These are phyloP conservation scores for Liasis olivaceus DNA, from an alignment of 2,797 vertebrate species.

Conservation along the genomic window DNA sequence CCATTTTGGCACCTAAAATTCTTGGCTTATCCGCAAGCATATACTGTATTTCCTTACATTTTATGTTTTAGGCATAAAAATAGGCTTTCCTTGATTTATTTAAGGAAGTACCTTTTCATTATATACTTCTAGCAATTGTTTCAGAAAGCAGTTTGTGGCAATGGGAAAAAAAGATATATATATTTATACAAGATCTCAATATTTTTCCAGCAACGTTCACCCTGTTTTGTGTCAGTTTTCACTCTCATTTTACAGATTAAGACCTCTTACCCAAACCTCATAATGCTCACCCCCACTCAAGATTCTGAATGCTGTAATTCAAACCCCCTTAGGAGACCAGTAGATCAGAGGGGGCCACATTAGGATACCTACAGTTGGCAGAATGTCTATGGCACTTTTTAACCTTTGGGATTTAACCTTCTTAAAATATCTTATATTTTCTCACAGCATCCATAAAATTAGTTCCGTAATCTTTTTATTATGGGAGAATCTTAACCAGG, in stretches of 20 bases:
- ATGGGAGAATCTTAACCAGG: not conserved
- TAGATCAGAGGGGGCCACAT: not conserved
- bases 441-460: not conserved
- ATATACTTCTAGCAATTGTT: not conserved
- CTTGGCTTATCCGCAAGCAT: not conserved
- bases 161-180: not conserved
- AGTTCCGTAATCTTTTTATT: not conserved
- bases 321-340: not conserved
- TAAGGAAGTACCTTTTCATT: not conserved
- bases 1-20: too few species aligned
- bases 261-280: not conserved
- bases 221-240: not conserved
- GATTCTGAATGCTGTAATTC: not conserved
- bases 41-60: not conserved
- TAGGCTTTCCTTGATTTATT: not conserved
- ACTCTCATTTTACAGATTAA: not conserved
- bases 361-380: not conserved
- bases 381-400: not conserved
- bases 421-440: not conserved
- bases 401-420: not conserved
- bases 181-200: not conserved
- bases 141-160: not conserved
- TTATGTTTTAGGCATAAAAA: not conserved
- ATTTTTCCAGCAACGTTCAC: not conserved
- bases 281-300: not conserved